phyloP scores from a whole-genome alignment of 2,113 vertebrate genomes.

The Saccopteryx leptura region DNA sequence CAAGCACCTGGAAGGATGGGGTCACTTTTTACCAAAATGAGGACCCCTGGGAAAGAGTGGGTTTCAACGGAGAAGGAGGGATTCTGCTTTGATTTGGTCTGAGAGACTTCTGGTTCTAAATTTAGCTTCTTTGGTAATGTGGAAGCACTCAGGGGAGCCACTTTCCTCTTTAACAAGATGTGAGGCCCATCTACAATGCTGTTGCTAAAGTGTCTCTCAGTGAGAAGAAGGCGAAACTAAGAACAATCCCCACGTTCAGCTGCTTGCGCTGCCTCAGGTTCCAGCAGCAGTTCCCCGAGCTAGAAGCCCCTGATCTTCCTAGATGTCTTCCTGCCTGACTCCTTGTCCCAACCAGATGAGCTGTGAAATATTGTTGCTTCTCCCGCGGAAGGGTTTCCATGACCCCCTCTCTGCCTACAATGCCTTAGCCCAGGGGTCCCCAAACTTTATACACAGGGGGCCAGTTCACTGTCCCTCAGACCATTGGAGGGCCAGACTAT shows the following conservation, averaged over 20 bases:
- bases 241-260: no score
- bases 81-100: not conserved
- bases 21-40: not conserved
- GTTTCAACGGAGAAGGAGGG: not conserved
- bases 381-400: not conserved
- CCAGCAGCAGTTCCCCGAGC: not conserved
- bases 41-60: not conserved
- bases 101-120: not conserved
- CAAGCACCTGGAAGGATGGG: not conserved
- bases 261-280: not conserved
- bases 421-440: not conserved
- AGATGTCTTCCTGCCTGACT: not conserved
- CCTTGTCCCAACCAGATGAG: not conserved
- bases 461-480: no score
- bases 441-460: no score
- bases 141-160: not conserved
- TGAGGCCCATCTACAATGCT: not conserved
- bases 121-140: not conserved
- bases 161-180: not conserved
- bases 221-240: not conserved
- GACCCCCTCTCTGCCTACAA: fast-evolving
- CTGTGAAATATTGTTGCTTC: not conserved
- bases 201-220: not conserved
- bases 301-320: not conserved
- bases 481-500: no score